Percentiles rank a stretch among this genome's conserved stretches.
Evolutionary conservation across 2,888 invertebrate genomes (phyloP).

Genomic region (Erpobdella octoculata): DNA sequence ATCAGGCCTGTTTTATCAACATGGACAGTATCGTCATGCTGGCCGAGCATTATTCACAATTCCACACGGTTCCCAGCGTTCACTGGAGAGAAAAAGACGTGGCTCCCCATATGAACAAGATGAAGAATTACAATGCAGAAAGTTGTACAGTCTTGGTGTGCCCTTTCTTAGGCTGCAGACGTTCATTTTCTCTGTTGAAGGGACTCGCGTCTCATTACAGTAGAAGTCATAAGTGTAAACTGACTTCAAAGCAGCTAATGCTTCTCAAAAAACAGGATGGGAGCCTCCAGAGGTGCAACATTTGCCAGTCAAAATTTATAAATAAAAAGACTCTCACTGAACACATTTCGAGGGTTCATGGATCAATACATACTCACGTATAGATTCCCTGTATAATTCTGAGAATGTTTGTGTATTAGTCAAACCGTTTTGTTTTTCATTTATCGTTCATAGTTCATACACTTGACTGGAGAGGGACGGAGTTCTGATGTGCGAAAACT

Average conservation of each 20-base stretch:
- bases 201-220: slow-evolving; percentile 1
- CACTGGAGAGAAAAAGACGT: slow-evolving; percentile 4
- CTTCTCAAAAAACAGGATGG: neutral
- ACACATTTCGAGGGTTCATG: neutral
- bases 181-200: neutral
- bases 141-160: neutral
- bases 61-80: neutral
- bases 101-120: neutral
- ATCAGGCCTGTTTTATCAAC: neutral
- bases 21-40: slow-evolving; percentile 1
- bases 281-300: neutral
- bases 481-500: too few relatives aligned
- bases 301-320: neutral
- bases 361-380: too few relatives aligned
- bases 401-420: too few relatives aligned
- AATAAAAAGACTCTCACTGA: neutral
- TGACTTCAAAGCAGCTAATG: slow-evolving; percentile 8
- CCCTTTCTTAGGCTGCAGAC: neutral
- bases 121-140: neutral
- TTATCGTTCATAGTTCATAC: too few relatives aligned
- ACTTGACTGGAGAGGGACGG: too few relatives aligned
- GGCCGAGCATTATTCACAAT: slow-evolving; percentile 7
- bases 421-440: too few relatives aligned
- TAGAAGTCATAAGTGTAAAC: neutral
- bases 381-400: too few relatives aligned